Evolutionary conservation across 35 echinoderm and acorn worm species (phyloP).

Genomic region (Patiria miniata): DNA sequence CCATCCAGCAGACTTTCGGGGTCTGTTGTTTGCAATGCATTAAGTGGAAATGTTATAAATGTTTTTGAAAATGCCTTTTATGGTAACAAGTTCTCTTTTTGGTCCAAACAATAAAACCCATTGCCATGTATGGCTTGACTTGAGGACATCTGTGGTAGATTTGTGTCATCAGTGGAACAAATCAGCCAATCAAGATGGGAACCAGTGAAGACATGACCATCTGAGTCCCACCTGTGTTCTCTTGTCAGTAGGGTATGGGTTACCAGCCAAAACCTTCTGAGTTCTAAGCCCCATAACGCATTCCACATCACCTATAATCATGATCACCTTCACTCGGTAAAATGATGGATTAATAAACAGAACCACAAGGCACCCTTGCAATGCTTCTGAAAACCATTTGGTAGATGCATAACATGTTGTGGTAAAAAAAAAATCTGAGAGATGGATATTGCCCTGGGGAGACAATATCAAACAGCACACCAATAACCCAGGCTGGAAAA

Average conservation of each 20-base stretch:
- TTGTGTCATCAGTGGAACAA: not conserved
- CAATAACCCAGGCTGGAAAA: slow-evolving; percentile 11
- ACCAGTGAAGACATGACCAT: slow-evolving; percentile 19
- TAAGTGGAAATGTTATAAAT: too few relatives aligned
- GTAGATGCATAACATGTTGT: too few relatives aligned
- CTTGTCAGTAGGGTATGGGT: not conserved
- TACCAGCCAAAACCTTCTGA: not conserved
- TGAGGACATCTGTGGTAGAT: not conserved
- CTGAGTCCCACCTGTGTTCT: slow-evolving; percentile 15
- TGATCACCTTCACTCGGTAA: too few relatives aligned
- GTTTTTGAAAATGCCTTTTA: too few relatives aligned
- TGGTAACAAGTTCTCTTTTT: too few relatives aligned
- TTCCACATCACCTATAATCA: not conserved
- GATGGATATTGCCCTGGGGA: not conserved
- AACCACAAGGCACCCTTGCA: too few relatives aligned
- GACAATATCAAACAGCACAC: slow-evolving; percentile 17
- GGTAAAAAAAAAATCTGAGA: too few relatives aligned
- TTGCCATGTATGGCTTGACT: not conserved
- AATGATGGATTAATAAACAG: too few relatives aligned
- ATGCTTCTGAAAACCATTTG: too few relatives aligned
- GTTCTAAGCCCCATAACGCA: not conserved
- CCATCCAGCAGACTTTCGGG: too few relatives aligned
- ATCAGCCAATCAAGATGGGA: slow-evolving; percentile 4
- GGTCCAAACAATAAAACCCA: not conserved
- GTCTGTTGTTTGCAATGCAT: too few relatives aligned